Evolutionary conservation across 2,113 vertebrate species (phyloP).

Genomic region (Neomonachus schauinslandi): DNA sequence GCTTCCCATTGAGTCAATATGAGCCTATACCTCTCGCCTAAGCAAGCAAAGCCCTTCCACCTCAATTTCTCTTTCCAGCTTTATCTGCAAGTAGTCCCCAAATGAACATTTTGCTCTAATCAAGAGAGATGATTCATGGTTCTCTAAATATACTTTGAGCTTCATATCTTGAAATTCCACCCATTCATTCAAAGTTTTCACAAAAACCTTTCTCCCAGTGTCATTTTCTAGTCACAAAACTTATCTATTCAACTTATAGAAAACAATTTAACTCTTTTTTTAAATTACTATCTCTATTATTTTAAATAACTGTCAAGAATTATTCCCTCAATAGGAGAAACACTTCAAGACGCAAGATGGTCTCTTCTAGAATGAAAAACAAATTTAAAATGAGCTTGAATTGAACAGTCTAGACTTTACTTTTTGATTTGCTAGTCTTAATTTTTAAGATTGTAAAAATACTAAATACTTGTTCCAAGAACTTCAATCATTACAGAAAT

Average conservation of each 20-base stretch:
- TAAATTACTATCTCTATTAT: neutral
- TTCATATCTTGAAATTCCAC: neutral
- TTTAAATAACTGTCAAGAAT: constrained; percentile 23
- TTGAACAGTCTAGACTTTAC: neutral
- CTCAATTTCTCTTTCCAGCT: neutral
- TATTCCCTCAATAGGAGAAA: neutral
- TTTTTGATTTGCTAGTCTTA: constrained; percentile 21
- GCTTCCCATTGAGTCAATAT: neutral
- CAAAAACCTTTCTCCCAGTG: neutral
- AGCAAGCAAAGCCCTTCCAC: neutral
- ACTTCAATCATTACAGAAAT: neutral
- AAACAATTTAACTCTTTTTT: neutral
- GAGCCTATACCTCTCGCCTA: neutral
- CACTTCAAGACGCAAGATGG: neutral
- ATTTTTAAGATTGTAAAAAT: constrained; percentile 7
- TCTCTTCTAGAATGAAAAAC: neutral
- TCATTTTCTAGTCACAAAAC: neutral
- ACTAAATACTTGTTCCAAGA: neutral
- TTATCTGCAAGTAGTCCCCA: neutral
- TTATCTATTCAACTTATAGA: neutral
- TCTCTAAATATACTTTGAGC: neutral
- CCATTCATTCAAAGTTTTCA: neutral
- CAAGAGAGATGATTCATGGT: neutral
- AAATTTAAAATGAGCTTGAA: neutral
- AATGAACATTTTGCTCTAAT: neutral